Evolutionary conservation across 2,113 vertebrate genomes (phyloP).

Genomic region (Cinclus mexicanus): DNA sequence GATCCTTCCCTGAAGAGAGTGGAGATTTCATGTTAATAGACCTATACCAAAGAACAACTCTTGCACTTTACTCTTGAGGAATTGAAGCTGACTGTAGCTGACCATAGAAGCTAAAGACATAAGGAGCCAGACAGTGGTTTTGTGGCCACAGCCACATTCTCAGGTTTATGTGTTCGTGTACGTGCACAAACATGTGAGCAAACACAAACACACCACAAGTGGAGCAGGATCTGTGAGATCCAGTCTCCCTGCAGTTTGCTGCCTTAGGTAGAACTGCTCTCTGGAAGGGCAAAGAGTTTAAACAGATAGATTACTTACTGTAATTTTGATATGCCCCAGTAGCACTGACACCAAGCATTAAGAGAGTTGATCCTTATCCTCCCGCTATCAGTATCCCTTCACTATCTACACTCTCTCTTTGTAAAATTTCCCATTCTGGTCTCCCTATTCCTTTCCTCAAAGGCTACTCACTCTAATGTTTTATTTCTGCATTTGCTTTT

Average conservation of each 20-base stretch:
- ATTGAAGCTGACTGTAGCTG: not conserved
- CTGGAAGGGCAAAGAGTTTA: not conserved
- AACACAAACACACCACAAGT: not conserved
- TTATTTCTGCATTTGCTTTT: not conserved
- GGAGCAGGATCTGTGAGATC: not conserved
- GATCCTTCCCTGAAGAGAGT: not conserved
- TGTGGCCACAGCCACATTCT: not conserved
- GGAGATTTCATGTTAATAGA: not conserved
- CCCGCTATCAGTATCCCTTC: not conserved
- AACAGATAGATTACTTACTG: not conserved
- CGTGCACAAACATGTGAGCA: not conserved
- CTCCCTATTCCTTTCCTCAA: not conserved
- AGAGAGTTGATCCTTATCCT: not conserved
- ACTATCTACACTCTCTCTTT: not conserved
- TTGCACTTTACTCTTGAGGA: not conserved
- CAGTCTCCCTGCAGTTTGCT: not conserved
- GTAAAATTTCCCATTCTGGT: not conserved
- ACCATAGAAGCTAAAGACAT: not conserved
- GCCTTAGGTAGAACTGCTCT: not conserved
- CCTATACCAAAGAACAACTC: not conserved
- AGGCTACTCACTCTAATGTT: not conserved
- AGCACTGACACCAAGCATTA: not conserved
- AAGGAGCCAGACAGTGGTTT: slow-evolving; percentile 1
- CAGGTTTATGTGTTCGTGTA: not conserved
- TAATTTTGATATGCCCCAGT: not conserved